phyloP scores from a whole-genome alignment of 2,797 vertebrate species.

The Enteromius thamalakanensis region DNA sequence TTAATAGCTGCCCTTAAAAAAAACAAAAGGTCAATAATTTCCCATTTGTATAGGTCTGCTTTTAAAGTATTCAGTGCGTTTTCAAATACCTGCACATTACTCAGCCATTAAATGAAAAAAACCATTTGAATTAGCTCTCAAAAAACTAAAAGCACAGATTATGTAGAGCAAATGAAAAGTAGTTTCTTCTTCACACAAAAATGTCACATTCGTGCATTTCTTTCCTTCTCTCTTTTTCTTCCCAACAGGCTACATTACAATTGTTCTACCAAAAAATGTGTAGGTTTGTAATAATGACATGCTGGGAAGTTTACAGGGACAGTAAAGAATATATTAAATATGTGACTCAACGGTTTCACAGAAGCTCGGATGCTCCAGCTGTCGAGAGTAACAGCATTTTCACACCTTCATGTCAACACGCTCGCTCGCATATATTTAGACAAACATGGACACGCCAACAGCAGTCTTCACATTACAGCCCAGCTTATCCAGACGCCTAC shows the following conservation, averaged over 20 bases:
- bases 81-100: background rate
- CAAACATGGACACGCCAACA: background rate
- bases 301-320: background rate
- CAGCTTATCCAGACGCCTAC: slow-evolving; percentile 41
- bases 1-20: background rate
- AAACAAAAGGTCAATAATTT: background rate
- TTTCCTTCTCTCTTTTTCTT: background rate
- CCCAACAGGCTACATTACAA: background rate
- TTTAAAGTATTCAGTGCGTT: background rate
- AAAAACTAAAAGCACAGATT: slow-evolving; percentile 8
- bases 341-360: background rate
- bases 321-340: background rate
- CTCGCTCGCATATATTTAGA: background rate
- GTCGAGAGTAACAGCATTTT: slow-evolving; percentile 14
- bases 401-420: background rate
- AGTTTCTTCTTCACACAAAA: too few relatives aligned
- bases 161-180: background rate
- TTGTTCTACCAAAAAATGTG: background rate
- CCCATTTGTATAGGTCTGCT: background rate
- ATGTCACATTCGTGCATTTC: background rate
- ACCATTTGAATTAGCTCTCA: background rate
- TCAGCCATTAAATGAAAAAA: slow-evolving; percentile 11
- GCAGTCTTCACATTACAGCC: background rate
- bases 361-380: background rate
- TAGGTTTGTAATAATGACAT: background rate